Conservation (phyloP, 2,113 vertebrate genomes). For the Tonatia bakeri region DNA sequence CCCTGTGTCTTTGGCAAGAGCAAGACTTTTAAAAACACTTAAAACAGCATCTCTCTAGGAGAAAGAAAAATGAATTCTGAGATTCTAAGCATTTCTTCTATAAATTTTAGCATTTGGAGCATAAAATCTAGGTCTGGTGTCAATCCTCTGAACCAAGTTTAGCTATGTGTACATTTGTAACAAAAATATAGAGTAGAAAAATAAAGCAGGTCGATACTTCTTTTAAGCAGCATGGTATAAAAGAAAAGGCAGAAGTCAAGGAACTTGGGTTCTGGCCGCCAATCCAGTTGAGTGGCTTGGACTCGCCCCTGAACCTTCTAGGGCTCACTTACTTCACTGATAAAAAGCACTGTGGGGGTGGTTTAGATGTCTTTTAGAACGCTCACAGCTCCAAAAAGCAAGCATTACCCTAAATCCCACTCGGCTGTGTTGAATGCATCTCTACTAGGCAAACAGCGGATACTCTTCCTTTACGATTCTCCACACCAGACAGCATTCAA, state of each 20-base stretch:
- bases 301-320: not conserved
- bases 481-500: not conserved
- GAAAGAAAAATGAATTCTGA: conserved; percentile 25
- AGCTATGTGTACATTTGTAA: not conserved
- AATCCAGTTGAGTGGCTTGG: not conserved
- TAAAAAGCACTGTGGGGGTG: not conserved
- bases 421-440: not conserved
- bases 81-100: not conserved
- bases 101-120: not conserved
- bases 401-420: not conserved
- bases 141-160: not conserved
- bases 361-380: not conserved
- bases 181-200: not conserved
- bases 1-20: not conserved
- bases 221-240: not conserved
- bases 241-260: not conserved
- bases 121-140: not conserved
- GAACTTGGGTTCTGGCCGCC: not conserved
- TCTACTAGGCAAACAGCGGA: not conserved
- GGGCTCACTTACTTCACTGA: not conserved
- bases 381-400: not conserved
- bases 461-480: not conserved
- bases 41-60: not conserved
- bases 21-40: conserved; percentile 1
- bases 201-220: not conserved